Percentiles rank a stretch among this genome's conserved stretches.
These are phyloP conservation scores for Poecilia picta DNA, from an alignment of 2,797 vertebrate species.

Conservation along the genomic window DNA sequence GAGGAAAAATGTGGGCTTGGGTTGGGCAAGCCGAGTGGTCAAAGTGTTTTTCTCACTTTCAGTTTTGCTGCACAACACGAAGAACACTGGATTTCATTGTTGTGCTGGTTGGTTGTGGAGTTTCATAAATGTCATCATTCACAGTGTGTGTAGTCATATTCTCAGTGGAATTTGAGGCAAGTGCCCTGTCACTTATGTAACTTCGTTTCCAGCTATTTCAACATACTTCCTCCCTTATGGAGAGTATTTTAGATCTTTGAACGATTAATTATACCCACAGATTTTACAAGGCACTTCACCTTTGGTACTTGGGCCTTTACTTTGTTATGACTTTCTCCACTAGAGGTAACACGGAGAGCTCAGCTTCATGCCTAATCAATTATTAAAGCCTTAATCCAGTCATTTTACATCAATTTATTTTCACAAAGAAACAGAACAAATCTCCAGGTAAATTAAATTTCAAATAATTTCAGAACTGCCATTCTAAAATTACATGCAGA, in stretches of 20 bases:
- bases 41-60: conserved; percentile 30
- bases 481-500: background rate
- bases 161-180: conserved; percentile 14
- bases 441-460: background rate
- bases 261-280: background rate
- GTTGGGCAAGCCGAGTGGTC: conserved; percentile 11
- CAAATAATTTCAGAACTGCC: background rate
- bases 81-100: conserved; percentile 75
- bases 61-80: conserved; percentile 28
- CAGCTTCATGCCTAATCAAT: background rate
- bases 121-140: conserved; percentile 74
- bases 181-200: background rate
- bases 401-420: background rate
- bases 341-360: background rate
- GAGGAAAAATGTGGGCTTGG: conserved; percentile 10
- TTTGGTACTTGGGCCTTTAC: background rate
- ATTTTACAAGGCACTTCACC: background rate
- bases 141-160: conserved; percentile 25
- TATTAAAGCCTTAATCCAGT: background rate
- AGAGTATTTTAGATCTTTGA: background rate
- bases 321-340: background rate
- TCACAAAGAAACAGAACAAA: background rate
- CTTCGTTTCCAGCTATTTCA: background rate
- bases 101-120: conserved; percentile 46
- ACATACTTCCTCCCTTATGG: background rate